Percentiles rank a stretch among this genome's conserved stretches.
These are phyloP conservation scores for Anolis apletophallus DNA, from an alignment of 2,797 vertebrate genomes.

Conservation along the genomic window DNA sequence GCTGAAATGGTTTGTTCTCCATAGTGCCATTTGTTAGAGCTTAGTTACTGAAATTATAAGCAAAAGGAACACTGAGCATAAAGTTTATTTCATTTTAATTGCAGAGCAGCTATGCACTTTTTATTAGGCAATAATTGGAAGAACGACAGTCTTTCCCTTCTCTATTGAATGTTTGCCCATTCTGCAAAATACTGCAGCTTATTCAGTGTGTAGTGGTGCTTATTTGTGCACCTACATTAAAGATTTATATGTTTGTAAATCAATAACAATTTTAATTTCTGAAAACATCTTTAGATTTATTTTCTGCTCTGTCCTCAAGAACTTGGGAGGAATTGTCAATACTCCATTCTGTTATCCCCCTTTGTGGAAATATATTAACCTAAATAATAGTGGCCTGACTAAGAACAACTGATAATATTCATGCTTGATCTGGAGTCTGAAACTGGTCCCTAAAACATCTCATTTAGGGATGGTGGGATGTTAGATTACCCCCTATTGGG, in stretches of 20 bases:
- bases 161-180: background rate
- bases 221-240: background rate
- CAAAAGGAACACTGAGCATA: background rate
- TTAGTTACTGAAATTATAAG: background rate
- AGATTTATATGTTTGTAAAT: background rate
- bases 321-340: background rate
- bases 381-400: background rate
- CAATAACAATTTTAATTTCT: background rate
- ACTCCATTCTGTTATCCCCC: background rate
- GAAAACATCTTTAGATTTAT: background rate
- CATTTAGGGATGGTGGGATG: background rate
- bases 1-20: background rate
- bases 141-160: background rate
- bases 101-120: background rate
- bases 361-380: background rate
- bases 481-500: background rate
- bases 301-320: background rate
- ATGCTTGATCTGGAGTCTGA: background rate
- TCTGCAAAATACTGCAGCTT: background rate
- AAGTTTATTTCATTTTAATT: slow-evolving; percentile 3
- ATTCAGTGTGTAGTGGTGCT: background rate
- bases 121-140: background rate
- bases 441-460: background rate
- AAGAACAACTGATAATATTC: background rate
- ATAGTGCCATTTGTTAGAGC: background rate